Base-by-base conservation (phyloP, 2,797 vertebrate genomes). In the Iguana delicatissima region DNA sequence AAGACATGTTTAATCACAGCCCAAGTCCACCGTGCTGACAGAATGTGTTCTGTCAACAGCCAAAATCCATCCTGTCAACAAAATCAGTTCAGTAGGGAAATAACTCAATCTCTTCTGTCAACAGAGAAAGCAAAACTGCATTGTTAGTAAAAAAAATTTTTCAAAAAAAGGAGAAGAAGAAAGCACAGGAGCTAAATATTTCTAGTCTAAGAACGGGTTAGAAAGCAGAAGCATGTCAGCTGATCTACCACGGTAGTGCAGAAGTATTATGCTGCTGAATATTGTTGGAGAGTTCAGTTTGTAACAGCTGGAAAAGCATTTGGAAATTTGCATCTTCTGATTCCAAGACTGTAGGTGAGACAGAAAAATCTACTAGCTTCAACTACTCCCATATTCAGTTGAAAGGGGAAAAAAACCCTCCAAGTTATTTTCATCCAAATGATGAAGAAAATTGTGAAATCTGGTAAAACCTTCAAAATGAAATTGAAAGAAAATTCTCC, bases 21-120 rank as follows among this genome's bases (percentile, higher is more conserved):
- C 89, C 80, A 89, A 85, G 92, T 92, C 93, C 93, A 93, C 92
- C 90, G 0, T 0, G 84, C 93, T 91, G 91, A 74, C 92, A 73
- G 90, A 32, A 89, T 26, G 89, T 87, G 85, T 91, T 96, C 93
- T 89, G 80, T 95, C 95, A 96, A 92, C 94, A 96, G 91, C 85
- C 89, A n/a, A 92, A 96, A 96, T 95, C 95, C 90, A 91, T 12
- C 94, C 94, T 94, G 96, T 94, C 93, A 93, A 96, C 94, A 96
- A 91, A 93, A 96, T 46, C 80, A 84, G 84, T 91, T 88, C 85
- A 0, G 55, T 89, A 76, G 85, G 94, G 92, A 94, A 95, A 95
- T 84, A 96, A 93, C 92, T 95, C 95, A 91, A 93, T 96, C 95
- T 93, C 88, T 94, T 93, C 90, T 95, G 95, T 96, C 95, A 96